These are phyloP conservation scores for Protonemura montana DNA, from an alignment of 2,888 invertebrate genomes.

Conservation along the genomic window DNA sequence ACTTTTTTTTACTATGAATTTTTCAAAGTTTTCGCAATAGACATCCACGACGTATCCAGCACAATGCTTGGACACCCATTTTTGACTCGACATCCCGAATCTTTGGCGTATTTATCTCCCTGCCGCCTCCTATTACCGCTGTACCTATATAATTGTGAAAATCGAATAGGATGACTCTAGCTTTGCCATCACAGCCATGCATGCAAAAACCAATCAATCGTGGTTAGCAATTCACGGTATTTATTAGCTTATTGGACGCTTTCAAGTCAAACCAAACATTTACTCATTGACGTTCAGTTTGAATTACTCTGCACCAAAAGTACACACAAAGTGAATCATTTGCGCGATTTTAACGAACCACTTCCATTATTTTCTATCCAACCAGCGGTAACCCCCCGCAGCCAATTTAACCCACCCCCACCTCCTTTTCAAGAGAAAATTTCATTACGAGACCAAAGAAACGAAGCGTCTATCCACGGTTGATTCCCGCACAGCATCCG, in stretches of 20 bases:
- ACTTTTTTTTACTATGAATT: no score
- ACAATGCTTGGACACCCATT: no score
- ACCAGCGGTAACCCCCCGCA: background rate
- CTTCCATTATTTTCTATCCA: background rate
- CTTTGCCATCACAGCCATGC: no score
- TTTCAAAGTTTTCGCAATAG: no score
- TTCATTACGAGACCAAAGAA: background rate
- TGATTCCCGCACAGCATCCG: background rate
- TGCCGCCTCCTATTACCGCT: no score
- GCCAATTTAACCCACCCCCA: background rate
- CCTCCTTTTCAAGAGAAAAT: background rate
- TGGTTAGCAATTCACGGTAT: background rate
- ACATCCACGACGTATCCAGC: no score
- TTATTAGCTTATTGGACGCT: background rate
- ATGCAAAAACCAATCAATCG: no score
- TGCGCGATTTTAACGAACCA: background rate
- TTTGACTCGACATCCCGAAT: no score
- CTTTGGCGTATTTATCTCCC: no score
- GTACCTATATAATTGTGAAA: no score
- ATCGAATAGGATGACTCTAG: no score
- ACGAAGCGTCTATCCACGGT: background rate
- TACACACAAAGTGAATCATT: background rate
- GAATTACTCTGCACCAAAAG: background rate
- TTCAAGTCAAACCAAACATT: background rate
- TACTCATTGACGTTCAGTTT: background rate